Evolutionary conservation across 23 tunicate genomes (phyloP).

Genomic region (Styela clava): DNA sequence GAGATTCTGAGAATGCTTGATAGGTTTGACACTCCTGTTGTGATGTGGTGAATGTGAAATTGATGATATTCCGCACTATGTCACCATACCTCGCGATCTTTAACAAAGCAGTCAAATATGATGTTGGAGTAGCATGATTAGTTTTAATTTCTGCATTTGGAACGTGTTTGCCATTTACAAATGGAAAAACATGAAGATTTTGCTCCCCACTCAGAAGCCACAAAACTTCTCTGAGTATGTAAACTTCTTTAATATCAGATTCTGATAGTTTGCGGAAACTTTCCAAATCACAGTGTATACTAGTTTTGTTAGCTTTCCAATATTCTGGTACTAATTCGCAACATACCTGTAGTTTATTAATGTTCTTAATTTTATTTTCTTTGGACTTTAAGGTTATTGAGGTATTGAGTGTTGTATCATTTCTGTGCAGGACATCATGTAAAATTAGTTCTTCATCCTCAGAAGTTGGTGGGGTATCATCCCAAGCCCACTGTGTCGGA

Average conservation of each 20-base stretch:
- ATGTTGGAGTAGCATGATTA: constrained; percentile 33
- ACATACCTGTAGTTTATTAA: background rate
- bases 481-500: constrained; percentile 60
- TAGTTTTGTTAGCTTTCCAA: constrained; percentile 10
- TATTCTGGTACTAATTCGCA: constrained; percentile 8
- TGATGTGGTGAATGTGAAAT: constrained; percentile 26
- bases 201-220: constrained; percentile 63
- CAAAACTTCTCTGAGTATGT: constrained; percentile 60
- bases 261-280: background rate
- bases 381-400: background rate
- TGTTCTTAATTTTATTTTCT: background rate
- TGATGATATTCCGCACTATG: constrained; percentile 22
- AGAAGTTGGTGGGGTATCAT: constrained; percentile 35
- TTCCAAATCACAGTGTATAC: background rate
- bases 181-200: constrained; percentile 52
- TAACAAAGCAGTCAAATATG: constrained; percentile 17
- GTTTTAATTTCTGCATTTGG: constrained; percentile 12
- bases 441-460: constrained; percentile 2
- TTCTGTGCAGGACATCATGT: background rate
- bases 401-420: background rate
- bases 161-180: constrained; percentile 24
- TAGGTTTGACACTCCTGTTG: constrained; percentile 45
- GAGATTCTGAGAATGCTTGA: constrained; percentile 70
- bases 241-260: constrained; percentile 21
- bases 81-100: constrained; percentile 45